Percentiles rank a stretch among this genome's conserved stretches.
These are phyloP conservation scores for Apodemia hepburni DNA, from an alignment of 2,888 invertebrate species.

Conservation along the genomic window DNA sequence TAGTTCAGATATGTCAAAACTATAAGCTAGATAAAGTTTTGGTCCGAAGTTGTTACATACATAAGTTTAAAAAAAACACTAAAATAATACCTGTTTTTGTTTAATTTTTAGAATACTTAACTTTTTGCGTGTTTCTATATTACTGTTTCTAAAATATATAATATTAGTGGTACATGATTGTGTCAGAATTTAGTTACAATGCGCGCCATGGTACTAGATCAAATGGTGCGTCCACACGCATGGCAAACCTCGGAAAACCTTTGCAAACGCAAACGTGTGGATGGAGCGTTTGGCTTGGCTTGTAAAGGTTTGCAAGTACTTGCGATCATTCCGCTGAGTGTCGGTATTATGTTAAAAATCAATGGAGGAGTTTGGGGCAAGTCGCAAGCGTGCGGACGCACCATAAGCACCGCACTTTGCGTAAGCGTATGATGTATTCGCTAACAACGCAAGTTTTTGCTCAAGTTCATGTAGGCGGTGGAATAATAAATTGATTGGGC, in stretches of 20 bases:
- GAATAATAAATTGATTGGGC: neutral
- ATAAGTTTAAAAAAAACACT: neutral
- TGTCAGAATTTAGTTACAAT: neutral
- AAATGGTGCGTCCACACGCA: too few relatives aligned
- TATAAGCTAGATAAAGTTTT: conserved; percentile 46
- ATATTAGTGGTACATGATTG: neutral
- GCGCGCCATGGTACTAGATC: neutral
- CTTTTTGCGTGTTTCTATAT: neutral
- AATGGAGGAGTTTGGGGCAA: too few relatives aligned
- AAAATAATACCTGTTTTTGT: neutral
- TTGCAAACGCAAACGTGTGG: too few relatives aligned
- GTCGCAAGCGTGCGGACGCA: too few relatives aligned
- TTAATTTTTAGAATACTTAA: neutral
- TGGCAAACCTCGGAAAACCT: too few relatives aligned
- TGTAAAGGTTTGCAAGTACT: too few relatives aligned
- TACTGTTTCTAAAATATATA: too few relatives aligned
- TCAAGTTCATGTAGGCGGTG: neutral
- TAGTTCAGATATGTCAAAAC: conserved; percentile 66
- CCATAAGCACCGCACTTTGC: neutral
- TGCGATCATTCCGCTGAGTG: too few relatives aligned
- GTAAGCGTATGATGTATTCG: neutral
- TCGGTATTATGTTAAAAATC: too few relatives aligned
- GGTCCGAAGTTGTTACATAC: conserved; percentile 50
- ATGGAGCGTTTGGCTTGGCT: too few relatives aligned
- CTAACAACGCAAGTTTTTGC: neutral